These are phyloP conservation scores for Laupala kohalensis DNA, from an alignment of 1,140 invertebrate species.

Conservation along the genomic window DNA sequence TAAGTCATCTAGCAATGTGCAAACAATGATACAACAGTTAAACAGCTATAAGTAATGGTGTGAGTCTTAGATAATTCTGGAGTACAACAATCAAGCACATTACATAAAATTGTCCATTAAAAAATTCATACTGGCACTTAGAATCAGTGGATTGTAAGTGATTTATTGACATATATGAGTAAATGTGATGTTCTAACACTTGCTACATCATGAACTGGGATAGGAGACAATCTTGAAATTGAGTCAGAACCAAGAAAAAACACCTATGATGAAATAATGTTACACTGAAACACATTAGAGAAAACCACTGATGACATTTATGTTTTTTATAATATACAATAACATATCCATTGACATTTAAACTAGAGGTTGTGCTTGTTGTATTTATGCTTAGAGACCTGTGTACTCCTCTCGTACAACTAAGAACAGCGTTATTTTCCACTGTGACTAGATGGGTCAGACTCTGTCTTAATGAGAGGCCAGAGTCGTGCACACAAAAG, in stretches of 20 bases:
- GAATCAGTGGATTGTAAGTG: not conserved
- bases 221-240: not conserved
- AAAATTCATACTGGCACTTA: not conserved
- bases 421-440: not conserved
- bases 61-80: not conserved
- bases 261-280: not conserved
- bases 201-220: not conserved
- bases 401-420: not conserved
- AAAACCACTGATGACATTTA: not conserved
- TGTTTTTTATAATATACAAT: not conserved
- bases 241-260: not conserved
- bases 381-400: not conserved
- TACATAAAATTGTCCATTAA: not conserved
- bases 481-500: not conserved
- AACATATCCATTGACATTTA: not conserved
- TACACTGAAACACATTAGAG: not conserved
- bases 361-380: not conserved
- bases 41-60: not conserved
- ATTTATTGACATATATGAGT: not conserved
- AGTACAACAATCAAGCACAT: not conserved
- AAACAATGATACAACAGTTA: not conserved
- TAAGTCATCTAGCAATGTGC: not conserved
- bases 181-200: not conserved
- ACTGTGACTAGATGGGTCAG: not conserved
- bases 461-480: not conserved